These are phyloP conservation scores for Proteles cristata DNA, from an alignment of 2,113 vertebrate species.

Conservation along the genomic window DNA sequence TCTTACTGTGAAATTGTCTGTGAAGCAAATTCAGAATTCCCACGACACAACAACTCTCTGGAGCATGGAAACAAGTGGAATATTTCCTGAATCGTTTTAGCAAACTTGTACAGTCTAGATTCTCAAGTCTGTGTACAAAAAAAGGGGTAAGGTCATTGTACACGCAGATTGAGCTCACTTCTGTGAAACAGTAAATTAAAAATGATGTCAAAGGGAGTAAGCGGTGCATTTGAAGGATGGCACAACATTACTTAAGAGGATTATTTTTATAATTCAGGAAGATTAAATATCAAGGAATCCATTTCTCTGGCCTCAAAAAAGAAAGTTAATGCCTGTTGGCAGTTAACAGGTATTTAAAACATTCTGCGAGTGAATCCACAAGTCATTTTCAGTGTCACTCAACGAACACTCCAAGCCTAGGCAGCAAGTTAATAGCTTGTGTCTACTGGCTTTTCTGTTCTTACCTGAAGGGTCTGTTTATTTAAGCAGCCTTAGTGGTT, in stretches of 20 bases:
- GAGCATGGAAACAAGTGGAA: not conserved
- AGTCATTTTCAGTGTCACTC: not conserved
- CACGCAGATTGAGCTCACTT: not conserved
- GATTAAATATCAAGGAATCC: not conserved
- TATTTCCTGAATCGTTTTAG: not conserved
- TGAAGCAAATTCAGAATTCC: not conserved
- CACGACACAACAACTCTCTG: too few relatives aligned
- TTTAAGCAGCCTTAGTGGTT: conserved; percentile 45
- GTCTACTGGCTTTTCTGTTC: not conserved
- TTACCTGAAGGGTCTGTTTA: conserved; percentile 58
- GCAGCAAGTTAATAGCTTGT: not conserved
- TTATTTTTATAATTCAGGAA: not conserved
- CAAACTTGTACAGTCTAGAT: not conserved
- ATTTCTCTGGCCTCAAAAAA: not conserved
- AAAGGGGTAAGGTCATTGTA: not conserved
- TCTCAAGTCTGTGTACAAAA: not conserved
- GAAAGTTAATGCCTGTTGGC: not conserved
- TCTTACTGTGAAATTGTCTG: not conserved
- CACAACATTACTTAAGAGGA: not conserved
- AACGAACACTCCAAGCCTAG: not conserved
- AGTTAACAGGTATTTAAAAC: not conserved
- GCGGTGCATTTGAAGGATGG: not conserved
- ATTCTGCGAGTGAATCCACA: not conserved
- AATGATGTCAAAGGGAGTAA: not conserved
- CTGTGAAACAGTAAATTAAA: not conserved